Evolutionary conservation across 2,888 invertebrate species (phyloP).

Genomic region (Steromphala cineraria): DNA sequence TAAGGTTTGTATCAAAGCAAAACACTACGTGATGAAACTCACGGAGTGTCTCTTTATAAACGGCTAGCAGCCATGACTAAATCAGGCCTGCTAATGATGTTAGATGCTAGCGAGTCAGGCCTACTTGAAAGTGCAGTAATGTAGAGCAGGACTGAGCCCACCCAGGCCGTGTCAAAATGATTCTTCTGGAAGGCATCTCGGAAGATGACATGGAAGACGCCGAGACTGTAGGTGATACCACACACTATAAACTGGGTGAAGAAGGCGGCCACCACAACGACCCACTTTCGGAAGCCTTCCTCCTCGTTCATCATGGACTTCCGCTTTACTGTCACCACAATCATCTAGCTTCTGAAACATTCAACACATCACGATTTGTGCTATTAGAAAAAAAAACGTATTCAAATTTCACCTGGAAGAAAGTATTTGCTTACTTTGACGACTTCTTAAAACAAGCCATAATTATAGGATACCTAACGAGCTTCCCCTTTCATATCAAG

Average conservation of each 20-base stretch:
- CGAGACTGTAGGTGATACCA: constrained; percentile 69
- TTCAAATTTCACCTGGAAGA: no score
- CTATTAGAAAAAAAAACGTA: no score
- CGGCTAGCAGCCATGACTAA: no score
- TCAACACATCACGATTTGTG: neutral
- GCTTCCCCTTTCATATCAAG: no score
- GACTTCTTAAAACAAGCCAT: no score
- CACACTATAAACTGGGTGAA: constrained; percentile 70
- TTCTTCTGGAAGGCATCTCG: constrained; percentile 61
- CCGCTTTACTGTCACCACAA: constrained; percentile 51
- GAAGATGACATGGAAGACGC: constrained; percentile 68
- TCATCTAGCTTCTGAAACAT: constrained; percentile 57
- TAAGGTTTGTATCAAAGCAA: no score
- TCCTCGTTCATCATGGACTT: constrained; percentile 43
- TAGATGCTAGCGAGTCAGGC: no score
- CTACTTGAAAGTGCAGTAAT: constrained; percentile 67
- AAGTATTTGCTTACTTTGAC: no score
- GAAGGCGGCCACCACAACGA: constrained; percentile 66
- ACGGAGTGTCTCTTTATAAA: no score
- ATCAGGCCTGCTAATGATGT: constrained; percentile 59
- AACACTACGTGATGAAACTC: no score
- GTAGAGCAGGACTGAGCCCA: constrained; percentile 63
- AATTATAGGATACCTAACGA: no score
- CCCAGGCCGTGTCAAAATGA: constrained; percentile 70
- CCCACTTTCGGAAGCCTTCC: constrained; percentile 56